A percentile compares a stretch with the other conserved stretches of the same genome.
Evolutionary conservation across 2,113 vertebrate genomes (phyloP).

Genomic region (Phalacrocorax carbo): DNA sequence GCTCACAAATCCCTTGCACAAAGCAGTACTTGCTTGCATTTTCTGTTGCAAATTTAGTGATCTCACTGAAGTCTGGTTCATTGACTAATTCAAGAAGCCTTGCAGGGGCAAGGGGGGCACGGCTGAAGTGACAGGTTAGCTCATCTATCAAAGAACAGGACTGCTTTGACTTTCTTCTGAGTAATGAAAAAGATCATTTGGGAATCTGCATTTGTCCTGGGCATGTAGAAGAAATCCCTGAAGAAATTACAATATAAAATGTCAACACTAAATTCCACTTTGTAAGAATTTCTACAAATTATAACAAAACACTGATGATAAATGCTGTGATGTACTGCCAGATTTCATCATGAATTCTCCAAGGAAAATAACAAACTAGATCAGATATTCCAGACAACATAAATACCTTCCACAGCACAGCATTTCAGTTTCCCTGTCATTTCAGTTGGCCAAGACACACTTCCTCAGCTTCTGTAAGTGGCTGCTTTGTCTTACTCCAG

Average conservation of each 20-base stretch:
- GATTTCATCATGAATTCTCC: conserved; percentile 23
- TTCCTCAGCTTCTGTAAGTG: background rate
- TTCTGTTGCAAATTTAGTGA: background rate
- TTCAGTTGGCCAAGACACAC: background rate
- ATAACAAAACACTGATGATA: conserved; percentile 30
- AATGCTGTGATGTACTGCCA: conserved; percentile 30
- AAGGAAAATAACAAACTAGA: conserved; percentile 19
- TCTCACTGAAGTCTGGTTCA: background rate
- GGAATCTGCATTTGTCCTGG: background rate
- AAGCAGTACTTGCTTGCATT: background rate
- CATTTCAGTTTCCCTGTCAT: background rate
- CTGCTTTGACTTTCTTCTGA: background rate
- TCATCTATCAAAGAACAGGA: background rate
- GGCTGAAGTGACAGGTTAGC: background rate
- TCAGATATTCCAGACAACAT: conserved; percentile 17
- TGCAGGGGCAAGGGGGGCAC: background rate
- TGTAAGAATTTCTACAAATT: conserved; percentile 34
- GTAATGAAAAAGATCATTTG: background rate
- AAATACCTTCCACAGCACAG: conserved; percentile 5
- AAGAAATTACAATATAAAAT: conserved; percentile 22
- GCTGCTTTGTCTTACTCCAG: background rate
- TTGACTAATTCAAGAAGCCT: background rate
- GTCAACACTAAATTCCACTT: conserved; percentile 14
- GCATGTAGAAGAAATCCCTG: background rate
- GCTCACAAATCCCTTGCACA: background rate